phyloP scores from a whole-genome alignment of 2,113 vertebrate species.

The Numenius arquata region DNA sequence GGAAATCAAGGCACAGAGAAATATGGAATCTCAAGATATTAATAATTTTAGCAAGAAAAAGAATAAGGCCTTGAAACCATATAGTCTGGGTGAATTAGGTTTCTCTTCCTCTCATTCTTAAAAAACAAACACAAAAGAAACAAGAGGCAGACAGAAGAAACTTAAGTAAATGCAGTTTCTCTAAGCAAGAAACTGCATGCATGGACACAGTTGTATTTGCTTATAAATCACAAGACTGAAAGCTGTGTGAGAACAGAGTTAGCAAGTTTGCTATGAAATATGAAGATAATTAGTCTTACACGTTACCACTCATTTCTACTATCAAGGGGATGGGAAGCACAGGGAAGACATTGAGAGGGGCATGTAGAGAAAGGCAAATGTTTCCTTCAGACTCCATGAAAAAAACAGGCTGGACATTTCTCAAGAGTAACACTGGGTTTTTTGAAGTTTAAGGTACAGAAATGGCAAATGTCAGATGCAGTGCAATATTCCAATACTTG shows the following conservation, averaged over 20 bases:
- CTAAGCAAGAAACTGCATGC: background rate
- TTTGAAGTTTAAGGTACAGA: background rate
- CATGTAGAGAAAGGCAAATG: background rate
- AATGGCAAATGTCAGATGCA: background rate
- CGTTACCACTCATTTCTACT: background rate
- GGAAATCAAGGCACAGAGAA: background rate
- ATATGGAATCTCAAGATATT: background rate
- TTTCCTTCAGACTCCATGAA: background rate
- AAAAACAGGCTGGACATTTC: rapidly evolving
- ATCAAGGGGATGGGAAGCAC: background rate
- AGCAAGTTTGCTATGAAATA: background rate
- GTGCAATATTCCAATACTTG: background rate
- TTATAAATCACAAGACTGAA: background rate
- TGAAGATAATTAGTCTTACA: background rate
- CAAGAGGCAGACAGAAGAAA: background rate
- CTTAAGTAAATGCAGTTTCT: background rate
- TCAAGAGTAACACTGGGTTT: rapidly evolving
- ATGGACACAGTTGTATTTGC: background rate
- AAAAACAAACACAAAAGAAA: background rate
- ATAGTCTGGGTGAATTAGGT: background rate
- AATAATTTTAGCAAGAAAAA: background rate
- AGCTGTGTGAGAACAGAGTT: background rate
- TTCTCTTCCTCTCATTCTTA: background rate
- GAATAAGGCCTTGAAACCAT: background rate
- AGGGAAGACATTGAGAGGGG: background rate